Percentiles rank a stretch among this genome's conserved stretches.
Evolutionary conservation across 2,797 vertebrate genomes (phyloP).

Genomic region (Scyliorhinus canicula): DNA sequence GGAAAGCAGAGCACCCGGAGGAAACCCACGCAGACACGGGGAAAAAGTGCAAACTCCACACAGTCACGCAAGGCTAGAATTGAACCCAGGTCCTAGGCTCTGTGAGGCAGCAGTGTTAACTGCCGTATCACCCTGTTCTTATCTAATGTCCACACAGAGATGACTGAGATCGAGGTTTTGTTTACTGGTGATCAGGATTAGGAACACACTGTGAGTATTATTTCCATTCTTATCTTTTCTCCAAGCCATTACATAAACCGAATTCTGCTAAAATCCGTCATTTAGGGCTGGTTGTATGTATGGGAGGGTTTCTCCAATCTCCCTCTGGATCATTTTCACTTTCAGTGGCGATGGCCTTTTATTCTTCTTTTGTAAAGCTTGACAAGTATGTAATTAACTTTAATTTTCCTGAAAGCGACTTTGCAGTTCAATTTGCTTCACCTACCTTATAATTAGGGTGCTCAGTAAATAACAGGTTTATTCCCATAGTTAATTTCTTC

Average conservation of each 20-base stretch:
- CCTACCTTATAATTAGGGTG: constrained; percentile 24
- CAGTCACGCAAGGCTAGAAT: too few relatives aligned
- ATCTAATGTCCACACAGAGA: background rate
- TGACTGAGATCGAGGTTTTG: background rate
- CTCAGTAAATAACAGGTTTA: constrained; percentile 23
- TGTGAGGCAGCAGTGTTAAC: too few relatives aligned
- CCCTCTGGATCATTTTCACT: background rate
- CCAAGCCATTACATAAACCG: background rate
- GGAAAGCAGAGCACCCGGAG: too few relatives aligned
- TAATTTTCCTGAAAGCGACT: background rate
- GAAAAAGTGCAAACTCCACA: too few relatives aligned
- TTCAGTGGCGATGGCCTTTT: background rate
- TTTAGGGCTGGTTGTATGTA: background rate
- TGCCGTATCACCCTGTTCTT: too few relatives aligned
- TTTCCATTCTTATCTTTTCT: background rate
- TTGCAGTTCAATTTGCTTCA: background rate
- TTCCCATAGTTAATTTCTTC: constrained; percentile 4
- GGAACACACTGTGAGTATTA: background rate
- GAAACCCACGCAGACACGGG: too few relatives aligned
- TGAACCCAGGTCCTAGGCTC: too few relatives aligned
- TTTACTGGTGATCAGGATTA: background rate
- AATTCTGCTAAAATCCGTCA: background rate
- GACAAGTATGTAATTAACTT: background rate
- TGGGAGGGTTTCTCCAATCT: background rate
- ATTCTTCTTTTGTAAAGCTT: background rate